Base-by-base conservation (phyloP, 2,113 vertebrate species). In the Paracanthobrama guichenoti region DNA sequence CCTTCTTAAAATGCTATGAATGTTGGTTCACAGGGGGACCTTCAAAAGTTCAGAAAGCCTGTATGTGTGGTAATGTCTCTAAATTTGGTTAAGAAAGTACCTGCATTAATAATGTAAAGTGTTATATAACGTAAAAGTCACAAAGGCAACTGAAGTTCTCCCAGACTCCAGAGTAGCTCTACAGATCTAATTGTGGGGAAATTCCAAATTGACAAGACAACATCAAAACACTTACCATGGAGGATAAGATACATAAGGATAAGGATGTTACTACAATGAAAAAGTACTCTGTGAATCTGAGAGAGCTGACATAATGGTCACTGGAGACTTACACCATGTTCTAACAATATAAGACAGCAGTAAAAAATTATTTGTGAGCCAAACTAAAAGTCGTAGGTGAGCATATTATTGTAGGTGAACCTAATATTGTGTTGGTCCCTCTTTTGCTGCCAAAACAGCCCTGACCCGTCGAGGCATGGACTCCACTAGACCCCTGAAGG, bases 101-200 rank as follows among this genome's bases (percentile, higher is more conserved):
- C 57, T 46, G 26, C 16, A 53, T 81, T 69, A 69, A 81, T 69
- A 69, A 81, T 81, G 24, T 35, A 81, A 69, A 67, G 18, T n/a
- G 62, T 81, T 81, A 81, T 35, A 22, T 64, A 67, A 81, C 6
- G 11, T 11, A 14, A 42, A 79, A 60, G 10, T 46, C 79, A 28
- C 73, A 28, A 50, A 75, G 26, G 10, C 46, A 26, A 53, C 73
- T 22, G 16, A 28, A 53, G 48, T 50, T 53, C 13, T 31, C 8
- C 42, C 26, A 22, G 48, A 50, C n/a, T 16, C 24, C 22, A 62
- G 18, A 59, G 22, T 8, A 64, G 59, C 57, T 64, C 59, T 18
- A 28, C n/a, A 8, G n/a, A 46, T 46, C 39, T 64, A 39, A 44
- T 31, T 55, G 16, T 55, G 24, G 24, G 2, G 11, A 31, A 35